These are phyloP conservation scores for Pardalotus punctatus DNA, from an alignment of 2,113 vertebrate genomes.

Conservation along the genomic window DNA sequence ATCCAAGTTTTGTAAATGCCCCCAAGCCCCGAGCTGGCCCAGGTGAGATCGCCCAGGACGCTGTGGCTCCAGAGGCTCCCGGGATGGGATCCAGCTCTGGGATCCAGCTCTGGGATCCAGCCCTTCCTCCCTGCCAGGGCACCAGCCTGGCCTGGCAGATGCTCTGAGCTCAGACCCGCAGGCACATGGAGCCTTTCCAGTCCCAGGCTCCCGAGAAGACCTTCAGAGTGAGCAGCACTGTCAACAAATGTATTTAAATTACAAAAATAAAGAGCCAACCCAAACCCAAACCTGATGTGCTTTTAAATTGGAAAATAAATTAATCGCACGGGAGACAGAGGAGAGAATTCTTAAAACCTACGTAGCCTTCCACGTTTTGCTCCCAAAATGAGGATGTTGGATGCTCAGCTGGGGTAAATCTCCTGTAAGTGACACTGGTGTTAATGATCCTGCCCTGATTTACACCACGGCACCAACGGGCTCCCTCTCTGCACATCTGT, in stretches of 20 bases:
- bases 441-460: constrained; percentile 3
- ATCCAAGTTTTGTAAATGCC: background rate
- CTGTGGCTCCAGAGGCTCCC: fast-evolving
- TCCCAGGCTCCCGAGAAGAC: background rate
- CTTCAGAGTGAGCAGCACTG: background rate
- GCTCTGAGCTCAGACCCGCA: background rate
- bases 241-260: constrained; percentile 8
- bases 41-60: background rate
- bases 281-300: background rate
- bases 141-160: background rate
- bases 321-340: background rate
- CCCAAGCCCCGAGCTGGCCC: background rate
- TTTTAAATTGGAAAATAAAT: constrained; percentile 22
- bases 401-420: constrained; percentile 24
- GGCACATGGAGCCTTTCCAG: background rate
- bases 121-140: background rate
- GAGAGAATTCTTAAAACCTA: constrained; percentile 1
- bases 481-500: background rate
- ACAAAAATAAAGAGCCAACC: background rate
- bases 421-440: background rate
- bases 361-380: background rate
- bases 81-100: no score
- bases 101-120: fast-evolving
- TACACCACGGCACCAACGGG: background rate
- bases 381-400: background rate